Base-by-base conservation (phyloP, 2,888 invertebrate species). In the Ennomos quercinarius region DNA sequence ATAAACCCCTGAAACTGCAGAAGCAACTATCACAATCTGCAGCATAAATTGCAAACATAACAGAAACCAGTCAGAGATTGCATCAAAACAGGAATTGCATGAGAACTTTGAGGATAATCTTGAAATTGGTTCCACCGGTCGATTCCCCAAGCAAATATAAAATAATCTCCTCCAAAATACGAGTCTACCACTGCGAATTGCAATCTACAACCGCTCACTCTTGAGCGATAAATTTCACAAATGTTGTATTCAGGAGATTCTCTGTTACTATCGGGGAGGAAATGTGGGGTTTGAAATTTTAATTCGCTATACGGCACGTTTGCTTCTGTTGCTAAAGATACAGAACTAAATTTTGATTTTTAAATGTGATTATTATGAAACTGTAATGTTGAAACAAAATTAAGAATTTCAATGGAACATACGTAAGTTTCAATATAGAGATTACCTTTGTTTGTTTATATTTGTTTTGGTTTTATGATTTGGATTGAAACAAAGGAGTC, bases 251-350 rank as follows among this genome's bases (percentile, higher is more conserved):
- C 71, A 73, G 62, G 66, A 70, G 71, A 71, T 72, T 66, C 52
- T 40, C 47, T 55, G 57, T 64, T 54, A 56, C 61, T 56, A 61
- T 60, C 39, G 67, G 55, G 56, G 17, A 48, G 67, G 42, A 37
- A 60, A 57, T 57, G 66, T 68, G 64, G 66, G 66, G 64, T 74
- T 73, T 82, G 78, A 79, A 83, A 80, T 74, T 81, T 83, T 82
- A 78, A 82, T 79, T 66, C 64, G 39, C 75, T 72, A 73, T 76
- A 80, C 75, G 74, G 70, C 74, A 74, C 73, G 68, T 72, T 71
- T 70, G 52, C 64, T 64, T 58, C 47, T 43, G 47, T 55, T 59
- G 47, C 44, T 56, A 50, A 41, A 50, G 45, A 51, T 57, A 51
- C 48, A 51, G 37, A 40, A 12, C 51, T 51, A 35, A 52, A 42